Conservation (phyloP, 1,140 invertebrate genomes). For the Yoshiicerus persimilis region DNA sequence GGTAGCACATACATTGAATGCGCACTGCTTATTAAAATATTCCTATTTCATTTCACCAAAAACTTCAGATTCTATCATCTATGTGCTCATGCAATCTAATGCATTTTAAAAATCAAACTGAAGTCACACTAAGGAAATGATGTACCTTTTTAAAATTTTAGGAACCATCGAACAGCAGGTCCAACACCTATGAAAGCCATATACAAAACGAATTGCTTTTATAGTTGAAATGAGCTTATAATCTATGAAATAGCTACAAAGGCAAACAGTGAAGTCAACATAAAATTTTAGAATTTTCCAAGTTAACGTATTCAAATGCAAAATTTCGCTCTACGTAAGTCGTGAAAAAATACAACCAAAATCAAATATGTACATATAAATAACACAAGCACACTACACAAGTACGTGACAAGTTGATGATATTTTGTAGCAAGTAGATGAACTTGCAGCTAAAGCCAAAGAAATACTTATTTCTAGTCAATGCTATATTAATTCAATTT, state of each 20-base stretch:
- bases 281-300: too few relatives aligned
- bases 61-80: not conserved
- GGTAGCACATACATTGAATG: too few relatives aligned
- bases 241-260: not conserved
- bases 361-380: too few relatives aligned
- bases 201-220: not conserved
- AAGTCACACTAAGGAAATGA: not conserved
- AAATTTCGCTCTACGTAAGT: too few relatives aligned
- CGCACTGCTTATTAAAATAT: too few relatives aligned
- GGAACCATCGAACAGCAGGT: not conserved
- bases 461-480: not conserved
- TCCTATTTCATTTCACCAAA: too few relatives aligned
- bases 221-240: not conserved
- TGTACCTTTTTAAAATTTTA: constrained; percentile 10
- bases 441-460: not conserved
- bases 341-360: too few relatives aligned
- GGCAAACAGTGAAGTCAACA: not conserved
- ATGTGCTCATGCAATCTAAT: not conserved
- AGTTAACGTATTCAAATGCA: too few relatives aligned
- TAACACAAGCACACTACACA: too few relatives aligned
- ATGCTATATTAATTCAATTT: not conserved
- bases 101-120: not conserved
- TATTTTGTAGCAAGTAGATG: not conserved
- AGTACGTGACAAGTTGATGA: not conserved
- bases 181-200: constrained; percentile 9